Percentiles rank a stretch among this genome's conserved stretches.
Conservation (phyloP, 2,888 invertebrate species). For the Dascillus cervinus region DNA sequence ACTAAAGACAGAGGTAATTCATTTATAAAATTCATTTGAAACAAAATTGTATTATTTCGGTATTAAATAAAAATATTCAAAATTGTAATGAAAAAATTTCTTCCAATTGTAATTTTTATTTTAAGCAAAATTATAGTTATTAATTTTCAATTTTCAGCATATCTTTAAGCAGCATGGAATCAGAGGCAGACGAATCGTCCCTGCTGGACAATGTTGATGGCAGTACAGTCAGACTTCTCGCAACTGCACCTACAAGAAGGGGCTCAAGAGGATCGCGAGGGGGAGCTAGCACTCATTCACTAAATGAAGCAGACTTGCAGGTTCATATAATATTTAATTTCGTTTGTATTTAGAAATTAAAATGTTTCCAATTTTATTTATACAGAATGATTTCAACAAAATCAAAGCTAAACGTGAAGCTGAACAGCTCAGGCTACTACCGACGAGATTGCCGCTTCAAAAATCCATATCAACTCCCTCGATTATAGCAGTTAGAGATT, state of each 20-base stretch:
- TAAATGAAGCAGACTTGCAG: conserved; percentile 82
- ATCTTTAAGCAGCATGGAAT: conserved; percentile 75
- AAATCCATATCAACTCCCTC: conserved; percentile 88
- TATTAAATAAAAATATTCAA: too few species aligned
- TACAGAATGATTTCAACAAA: conserved; percentile 67
- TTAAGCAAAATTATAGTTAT: conserved; percentile 3
- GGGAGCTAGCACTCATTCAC: conserved; percentile 64
- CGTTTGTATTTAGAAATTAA: not conserved
- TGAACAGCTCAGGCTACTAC: conserved; percentile 46
- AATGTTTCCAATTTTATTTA: conserved; percentile 17
- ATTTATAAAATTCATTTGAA: too few species aligned
- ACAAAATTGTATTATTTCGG: too few species aligned
- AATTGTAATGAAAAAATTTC: too few species aligned
- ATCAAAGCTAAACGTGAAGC: conserved; percentile 54
- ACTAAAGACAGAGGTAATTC: too few species aligned
- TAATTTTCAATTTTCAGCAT: conserved; percentile 44
- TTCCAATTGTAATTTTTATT: conserved; percentile 6
- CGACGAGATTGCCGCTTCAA: conserved; percentile 70
- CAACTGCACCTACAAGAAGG: conserved; percentile 42
- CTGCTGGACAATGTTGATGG: conserved; percentile 46
- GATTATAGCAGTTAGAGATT: conserved; percentile 64
- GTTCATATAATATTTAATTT: conserved; percentile 40
- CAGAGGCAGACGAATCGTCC: conserved; percentile 68
- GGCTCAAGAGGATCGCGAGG: conserved; percentile 48
- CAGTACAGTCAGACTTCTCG: conserved; percentile 47